phyloP scores from a whole-genome alignment of 2,113 vertebrate genomes.

The Vulpes ferrilata region DNA sequence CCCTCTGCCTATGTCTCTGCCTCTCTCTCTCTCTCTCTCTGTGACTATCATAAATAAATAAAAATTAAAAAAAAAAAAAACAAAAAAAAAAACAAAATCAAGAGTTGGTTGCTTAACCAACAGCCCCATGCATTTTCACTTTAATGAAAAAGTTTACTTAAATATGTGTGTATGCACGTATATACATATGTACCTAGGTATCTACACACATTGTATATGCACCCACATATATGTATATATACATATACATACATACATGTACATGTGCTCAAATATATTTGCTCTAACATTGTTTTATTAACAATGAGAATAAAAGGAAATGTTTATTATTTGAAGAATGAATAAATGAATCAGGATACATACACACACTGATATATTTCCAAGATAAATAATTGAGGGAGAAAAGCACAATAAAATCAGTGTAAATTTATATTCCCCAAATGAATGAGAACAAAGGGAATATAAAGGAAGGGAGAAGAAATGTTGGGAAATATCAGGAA shows the following conservation, averaged over 20 bases:
- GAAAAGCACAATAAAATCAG: background rate
- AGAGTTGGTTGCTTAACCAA: background rate
- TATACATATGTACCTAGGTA: fast-evolving
- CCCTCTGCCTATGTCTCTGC: too few species aligned
- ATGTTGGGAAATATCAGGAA: too few species aligned
- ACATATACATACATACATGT: background rate
- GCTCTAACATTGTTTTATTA: background rate
- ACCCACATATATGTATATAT: background rate
- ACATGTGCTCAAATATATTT: background rate
- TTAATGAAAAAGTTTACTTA: background rate
- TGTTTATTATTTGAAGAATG: background rate
- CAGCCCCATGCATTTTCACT: background rate
- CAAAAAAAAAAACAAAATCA: too few species aligned
- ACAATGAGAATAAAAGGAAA: background rate
- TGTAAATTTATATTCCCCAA: background rate
- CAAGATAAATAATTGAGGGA: background rate
- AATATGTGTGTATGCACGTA: background rate
- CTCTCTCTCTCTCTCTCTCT: too few species aligned
- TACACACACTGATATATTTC: background rate
- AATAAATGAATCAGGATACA: background rate
- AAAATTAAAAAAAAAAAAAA: too few species aligned
- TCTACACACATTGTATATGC: background rate
- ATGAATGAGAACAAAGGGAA: too few species aligned
- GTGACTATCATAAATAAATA: too few species aligned
- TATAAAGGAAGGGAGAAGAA: too few species aligned